phyloP scores from a whole-genome alignment of 2,888 invertebrate genomes.

The Tachina fera region DNA sequence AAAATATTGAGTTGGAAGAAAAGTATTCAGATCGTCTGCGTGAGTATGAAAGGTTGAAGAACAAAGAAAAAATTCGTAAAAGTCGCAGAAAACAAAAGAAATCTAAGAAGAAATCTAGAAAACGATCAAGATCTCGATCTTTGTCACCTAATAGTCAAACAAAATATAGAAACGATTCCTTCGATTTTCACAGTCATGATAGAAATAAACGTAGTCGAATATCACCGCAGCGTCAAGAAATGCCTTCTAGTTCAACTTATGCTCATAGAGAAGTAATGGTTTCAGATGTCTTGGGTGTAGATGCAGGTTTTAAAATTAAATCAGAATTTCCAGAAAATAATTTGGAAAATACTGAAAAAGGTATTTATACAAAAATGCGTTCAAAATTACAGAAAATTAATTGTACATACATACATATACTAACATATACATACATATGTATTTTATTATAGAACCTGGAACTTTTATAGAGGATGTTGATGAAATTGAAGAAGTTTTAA shows the following conservation, averaged over 20 bases:
- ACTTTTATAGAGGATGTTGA: background rate
- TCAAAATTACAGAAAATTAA: too few species aligned
- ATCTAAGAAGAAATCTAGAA: slow-evolving; percentile 71
- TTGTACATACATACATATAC: too few species aligned
- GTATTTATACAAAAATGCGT: slow-evolving; percentile 13
- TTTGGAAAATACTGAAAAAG: background rate
- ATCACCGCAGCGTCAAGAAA: background rate
- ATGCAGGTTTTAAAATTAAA: slow-evolving; percentile 10
- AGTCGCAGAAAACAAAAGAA: slow-evolving; percentile 69
- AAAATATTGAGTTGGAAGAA: slow-evolving; percentile 63
- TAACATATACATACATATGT: background rate
- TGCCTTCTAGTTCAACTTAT: slow-evolving; percentile 9
- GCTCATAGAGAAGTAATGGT: background rate
- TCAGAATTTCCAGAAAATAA: background rate
- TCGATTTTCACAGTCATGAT: background rate
- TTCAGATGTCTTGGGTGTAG: background rate
- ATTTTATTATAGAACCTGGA: background rate
- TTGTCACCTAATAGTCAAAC: slow-evolving; percentile 11
- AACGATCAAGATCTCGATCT: slow-evolving; percentile 57
- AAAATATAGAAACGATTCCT: slow-evolving; percentile 5
- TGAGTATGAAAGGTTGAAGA: slow-evolving; percentile 50
- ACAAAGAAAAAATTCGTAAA: slow-evolving; percentile 9
- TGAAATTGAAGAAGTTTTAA: slow-evolving; percentile 43
- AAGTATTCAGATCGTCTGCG: slow-evolving; percentile 71
- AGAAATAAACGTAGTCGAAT: slow-evolving; percentile 34